Conservation (phyloP, 37 sponge, comb jelly and placozoan genomes). For the Diacarnus erythraeanus region DNA sequence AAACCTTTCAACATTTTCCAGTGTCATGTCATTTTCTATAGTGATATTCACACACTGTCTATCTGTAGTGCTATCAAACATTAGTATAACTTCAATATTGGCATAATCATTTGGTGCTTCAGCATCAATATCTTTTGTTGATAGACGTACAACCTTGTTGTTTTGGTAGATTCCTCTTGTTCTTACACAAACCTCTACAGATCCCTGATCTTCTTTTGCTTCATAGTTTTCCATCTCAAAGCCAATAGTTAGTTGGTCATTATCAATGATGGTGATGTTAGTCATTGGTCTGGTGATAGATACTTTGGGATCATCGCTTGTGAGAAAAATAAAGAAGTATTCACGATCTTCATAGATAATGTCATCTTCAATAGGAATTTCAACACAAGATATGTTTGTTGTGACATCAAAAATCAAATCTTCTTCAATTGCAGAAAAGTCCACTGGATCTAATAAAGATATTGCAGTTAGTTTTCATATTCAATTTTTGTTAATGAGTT, state of each 20-base stretch:
- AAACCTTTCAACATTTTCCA: not conserved
- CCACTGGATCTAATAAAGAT: not conserved
- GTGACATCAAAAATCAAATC: not conserved
- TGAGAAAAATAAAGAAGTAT: not conserved
- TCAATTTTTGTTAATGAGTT: too few relatives aligned
- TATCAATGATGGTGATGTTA: not conserved
- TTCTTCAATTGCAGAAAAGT: not conserved
- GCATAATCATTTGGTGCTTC: not conserved
- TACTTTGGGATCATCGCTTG: not conserved
- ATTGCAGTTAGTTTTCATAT: not conserved
- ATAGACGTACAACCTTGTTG: not conserved
- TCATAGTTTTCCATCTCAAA: not conserved
- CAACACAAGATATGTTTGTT: not conserved
- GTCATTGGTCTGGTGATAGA: not conserved
- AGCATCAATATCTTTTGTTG: not conserved
- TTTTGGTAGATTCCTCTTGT: not conserved
- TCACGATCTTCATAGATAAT: constrained; percentile 7
- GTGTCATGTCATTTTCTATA: not conserved
- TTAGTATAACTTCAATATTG: not conserved
- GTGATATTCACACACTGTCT: not conserved
- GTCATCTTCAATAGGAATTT: not conserved
- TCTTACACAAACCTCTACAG: not conserved
- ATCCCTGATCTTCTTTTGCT: not conserved
- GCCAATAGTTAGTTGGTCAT: constrained; percentile 8
- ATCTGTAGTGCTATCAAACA: not conserved